Conservation (phyloP, 1,140 invertebrate genomes). For the Zeugodacus cucurbitae region DNA sequence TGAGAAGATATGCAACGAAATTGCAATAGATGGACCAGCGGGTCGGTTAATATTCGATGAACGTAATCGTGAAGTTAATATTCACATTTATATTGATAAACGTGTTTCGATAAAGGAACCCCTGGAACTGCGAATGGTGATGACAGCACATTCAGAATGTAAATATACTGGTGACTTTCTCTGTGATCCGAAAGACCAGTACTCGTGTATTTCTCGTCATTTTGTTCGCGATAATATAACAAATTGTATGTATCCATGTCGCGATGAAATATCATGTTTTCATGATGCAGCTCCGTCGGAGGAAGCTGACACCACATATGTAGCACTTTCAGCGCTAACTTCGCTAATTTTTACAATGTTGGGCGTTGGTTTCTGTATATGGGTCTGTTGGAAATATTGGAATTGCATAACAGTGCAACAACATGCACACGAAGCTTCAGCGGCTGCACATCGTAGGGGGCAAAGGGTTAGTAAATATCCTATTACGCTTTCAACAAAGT, state of each 20-base stretch:
- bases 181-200: conserved; percentile 57
- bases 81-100: conserved; percentile 58
- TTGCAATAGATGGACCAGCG: conserved; percentile 54
- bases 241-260: conserved; percentile 61
- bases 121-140: conserved; percentile 58
- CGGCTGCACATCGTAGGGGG: conserved; percentile 49
- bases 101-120: conserved; percentile 55
- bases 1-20: conserved; percentile 57
- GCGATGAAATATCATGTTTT: conserved; percentile 59
- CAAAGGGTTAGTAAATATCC: conserved; percentile 34
- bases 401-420: conserved; percentile 64
- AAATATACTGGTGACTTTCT: conserved; percentile 56
- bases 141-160: conserved; percentile 59
- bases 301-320: conserved; percentile 58
- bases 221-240: conserved; percentile 62
- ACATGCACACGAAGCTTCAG: conserved; percentile 58
- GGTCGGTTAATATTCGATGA: conserved; percentile 57
- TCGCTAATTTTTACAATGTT: conserved; percentile 64
- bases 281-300: conserved; percentile 52
- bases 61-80: conserved; percentile 55
- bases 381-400: conserved; percentile 65
- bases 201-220: conserved; percentile 60
- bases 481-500: too few relatives aligned
- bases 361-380: conserved; percentile 62
- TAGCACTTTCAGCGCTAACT: conserved; percentile 61